Evolutionary conservation across 2,797 vertebrate genomes (phyloP), one percentile per base, ranked within the genome.

Genomic region (Sternotherus odoratus): DNA sequence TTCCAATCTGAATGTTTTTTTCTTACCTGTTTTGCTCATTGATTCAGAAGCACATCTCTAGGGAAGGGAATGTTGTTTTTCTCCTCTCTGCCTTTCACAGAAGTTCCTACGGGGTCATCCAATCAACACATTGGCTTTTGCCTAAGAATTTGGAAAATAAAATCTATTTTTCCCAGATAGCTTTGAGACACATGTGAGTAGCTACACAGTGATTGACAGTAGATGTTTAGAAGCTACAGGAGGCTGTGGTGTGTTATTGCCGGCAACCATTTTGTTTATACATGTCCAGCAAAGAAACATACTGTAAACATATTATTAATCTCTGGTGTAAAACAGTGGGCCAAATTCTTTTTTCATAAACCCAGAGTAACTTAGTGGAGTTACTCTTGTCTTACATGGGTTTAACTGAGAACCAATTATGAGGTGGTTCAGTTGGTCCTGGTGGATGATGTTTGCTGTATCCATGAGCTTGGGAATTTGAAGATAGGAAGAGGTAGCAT

Each of bases 91-190:
- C 56, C 85, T 92, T 66, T 82, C 69, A 89, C 57, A 56, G 24
- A 19, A 16, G 26, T 33, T 8, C 56, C 69, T 87, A 8, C 2
- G 3, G 0, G 2, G 48, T 0, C 0, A 49, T 48, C 46, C 69
- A 30, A 17, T 53, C 30, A 53, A 4, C 0, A 1, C 26, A 66
- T 17, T 23, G 4, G 50, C 46, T 79, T 88, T 33, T 69, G 39
- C 39, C 39, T 48, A 50, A 82, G 51, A 86, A 79, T 83, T 74
- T 21, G 28, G 63, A 28, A 75, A 79, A 43, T 33, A 51, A 90
- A 36, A 39, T 30, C 36, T 57, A 43, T 75, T 56, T 7, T 72
- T 60, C 57, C 21, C 0, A 0, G 19, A 12, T 49, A 17, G 30
- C 28, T 87, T 88, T 54, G 49, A 69, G 48, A 30, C 24, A 21